phyloP scores from a whole-genome alignment of 1,140 invertebrate species.

The Macrobrachium rosenbergii region DNA sequence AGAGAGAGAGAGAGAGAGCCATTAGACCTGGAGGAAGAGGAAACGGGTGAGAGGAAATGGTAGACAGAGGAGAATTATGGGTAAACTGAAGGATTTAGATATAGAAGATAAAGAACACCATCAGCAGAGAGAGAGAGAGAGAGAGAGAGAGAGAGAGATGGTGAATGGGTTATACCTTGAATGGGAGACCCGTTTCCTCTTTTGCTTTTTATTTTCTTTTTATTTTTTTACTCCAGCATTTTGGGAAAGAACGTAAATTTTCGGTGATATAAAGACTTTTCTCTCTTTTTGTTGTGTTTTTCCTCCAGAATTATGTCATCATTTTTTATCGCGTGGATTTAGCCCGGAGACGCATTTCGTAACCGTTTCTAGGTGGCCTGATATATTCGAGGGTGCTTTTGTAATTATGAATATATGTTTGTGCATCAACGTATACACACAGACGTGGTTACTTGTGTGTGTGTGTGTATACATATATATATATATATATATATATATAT shows the following conservation, averaged over 20 bases:
- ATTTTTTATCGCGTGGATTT: too few species aligned
- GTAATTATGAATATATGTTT: too few species aligned
- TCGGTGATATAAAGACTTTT: too few species aligned
- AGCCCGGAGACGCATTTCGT: too few species aligned
- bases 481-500: conserved; percentile 39
- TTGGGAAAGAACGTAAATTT: too few species aligned
- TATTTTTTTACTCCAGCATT: too few species aligned
- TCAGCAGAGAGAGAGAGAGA: neutral
- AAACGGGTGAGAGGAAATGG: neutral
- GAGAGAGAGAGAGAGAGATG: neutral
- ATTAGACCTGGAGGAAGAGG: neutral
- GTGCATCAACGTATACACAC: neutral
- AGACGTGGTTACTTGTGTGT: neutral
- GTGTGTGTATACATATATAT: neutral
- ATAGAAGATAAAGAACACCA: neutral
- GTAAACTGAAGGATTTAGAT: conserved; percentile 17
- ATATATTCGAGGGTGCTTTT: too few species aligned
- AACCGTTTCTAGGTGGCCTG: too few species aligned
- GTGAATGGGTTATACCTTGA: neutral
- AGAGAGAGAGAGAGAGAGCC: neutral
- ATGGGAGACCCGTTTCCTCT: neutral
- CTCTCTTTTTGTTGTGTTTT: too few species aligned
- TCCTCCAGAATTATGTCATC: too few species aligned
- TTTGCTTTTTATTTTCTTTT: too few species aligned
- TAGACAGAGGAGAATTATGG: conserved; percentile 8